phyloP scores from a whole-genome alignment of 64 coral and sea anemone species.

The Dendrophyllia cribrosa region DNA sequence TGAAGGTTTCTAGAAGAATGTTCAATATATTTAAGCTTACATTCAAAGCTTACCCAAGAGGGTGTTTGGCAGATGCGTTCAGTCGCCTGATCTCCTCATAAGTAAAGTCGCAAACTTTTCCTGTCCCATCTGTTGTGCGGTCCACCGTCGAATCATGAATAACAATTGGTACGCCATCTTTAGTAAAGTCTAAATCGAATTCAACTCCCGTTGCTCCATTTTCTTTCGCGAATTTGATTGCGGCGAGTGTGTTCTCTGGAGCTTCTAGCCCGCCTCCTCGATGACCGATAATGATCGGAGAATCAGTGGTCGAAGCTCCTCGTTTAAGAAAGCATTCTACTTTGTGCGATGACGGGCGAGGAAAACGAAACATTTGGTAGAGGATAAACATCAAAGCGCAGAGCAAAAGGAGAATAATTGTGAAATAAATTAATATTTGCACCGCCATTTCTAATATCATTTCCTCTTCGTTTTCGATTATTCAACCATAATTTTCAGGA shows the following conservation, averaged over 20 bases:
- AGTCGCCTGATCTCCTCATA: constrained; percentile 68
- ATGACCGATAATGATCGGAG: constrained; percentile 73
- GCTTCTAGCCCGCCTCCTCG: constrained; percentile 79
- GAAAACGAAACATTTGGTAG: constrained; percentile 89
- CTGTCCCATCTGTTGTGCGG: constrained; percentile 89
- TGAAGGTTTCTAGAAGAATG: too few species aligned
- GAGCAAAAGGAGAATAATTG: constrained; percentile 66
- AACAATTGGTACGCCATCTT: constrained; percentile 93
- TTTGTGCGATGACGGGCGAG: constrained; percentile 78
- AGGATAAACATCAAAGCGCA: constrained; percentile 62
- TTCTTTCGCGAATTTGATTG: constrained; percentile 88
- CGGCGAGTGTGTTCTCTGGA: constrained; percentile 87
- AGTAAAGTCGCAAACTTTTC: constrained; percentile 75
- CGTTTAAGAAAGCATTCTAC: constrained; percentile 88
- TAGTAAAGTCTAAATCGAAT: constrained; percentile 94
- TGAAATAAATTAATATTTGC: constrained; percentile 82
- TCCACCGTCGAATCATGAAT: constrained; percentile 94
- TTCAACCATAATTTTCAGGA: too few species aligned
- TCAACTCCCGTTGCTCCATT: constrained; percentile 86
- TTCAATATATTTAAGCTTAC: too few species aligned
- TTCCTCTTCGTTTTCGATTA: too few species aligned
- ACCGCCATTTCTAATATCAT: constrained; percentile 76
- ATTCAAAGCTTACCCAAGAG: constrained; percentile 55
- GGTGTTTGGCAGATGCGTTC: constrained; percentile 79
- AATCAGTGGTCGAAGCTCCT: constrained; percentile 73